These are phyloP conservation scores for Ambastaia sidthimunki DNA, from an alignment of 2,797 vertebrate species.

Conservation along the genomic window DNA sequence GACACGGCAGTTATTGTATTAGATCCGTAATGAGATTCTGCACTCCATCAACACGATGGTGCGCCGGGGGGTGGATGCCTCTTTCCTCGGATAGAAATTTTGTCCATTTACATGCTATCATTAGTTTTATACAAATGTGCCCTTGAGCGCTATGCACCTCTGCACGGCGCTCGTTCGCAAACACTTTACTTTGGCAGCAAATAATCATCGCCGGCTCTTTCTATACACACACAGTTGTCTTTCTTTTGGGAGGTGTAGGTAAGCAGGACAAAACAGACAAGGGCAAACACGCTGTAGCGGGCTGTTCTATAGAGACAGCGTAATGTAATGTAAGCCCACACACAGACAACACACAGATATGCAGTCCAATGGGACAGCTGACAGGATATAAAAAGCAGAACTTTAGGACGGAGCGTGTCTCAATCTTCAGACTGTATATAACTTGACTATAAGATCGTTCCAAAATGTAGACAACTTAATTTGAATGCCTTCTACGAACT, in stretches of 20 bases:
- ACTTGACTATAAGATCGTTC: slow-evolving; percentile 23
- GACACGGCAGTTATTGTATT: slow-evolving; percentile 98
- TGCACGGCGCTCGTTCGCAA: slow-evolving; percentile 73
- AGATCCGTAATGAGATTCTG: slow-evolving; percentile 98
- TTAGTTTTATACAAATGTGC: slow-evolving; percentile 94
- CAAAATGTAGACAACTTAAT: not conserved
- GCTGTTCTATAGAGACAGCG: slow-evolving; percentile 61
- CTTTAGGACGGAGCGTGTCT: not conserved
- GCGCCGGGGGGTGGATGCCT: slow-evolving; percentile 69
- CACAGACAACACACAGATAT: slow-evolving; percentile 69
- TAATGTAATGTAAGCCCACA: slow-evolving; percentile 43
- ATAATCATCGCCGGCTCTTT: slow-evolving; percentile 69
- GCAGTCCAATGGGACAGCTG: slow-evolving; percentile 54
- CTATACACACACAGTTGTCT: slow-evolving; percentile 28
- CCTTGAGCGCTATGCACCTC: slow-evolving; percentile 84
- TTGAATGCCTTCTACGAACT: not conserved
- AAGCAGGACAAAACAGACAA: slow-evolving; percentile 61
- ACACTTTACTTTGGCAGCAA: slow-evolving; percentile 82
- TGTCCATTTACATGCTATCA: slow-evolving; percentile 94
- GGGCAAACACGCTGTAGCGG: slow-evolving; percentile 67
- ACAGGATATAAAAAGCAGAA: slow-evolving; percentile 36
- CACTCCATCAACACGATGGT: slow-evolving; percentile 83
- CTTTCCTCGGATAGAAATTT: slow-evolving; percentile 83
- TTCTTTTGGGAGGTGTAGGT: slow-evolving; percentile 50
- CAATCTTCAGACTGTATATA: slow-evolving; percentile 31